These are phyloP conservation scores for Orussus abietinus DNA, from an alignment of 1,140 invertebrate species.

Conservation along the genomic window DNA sequence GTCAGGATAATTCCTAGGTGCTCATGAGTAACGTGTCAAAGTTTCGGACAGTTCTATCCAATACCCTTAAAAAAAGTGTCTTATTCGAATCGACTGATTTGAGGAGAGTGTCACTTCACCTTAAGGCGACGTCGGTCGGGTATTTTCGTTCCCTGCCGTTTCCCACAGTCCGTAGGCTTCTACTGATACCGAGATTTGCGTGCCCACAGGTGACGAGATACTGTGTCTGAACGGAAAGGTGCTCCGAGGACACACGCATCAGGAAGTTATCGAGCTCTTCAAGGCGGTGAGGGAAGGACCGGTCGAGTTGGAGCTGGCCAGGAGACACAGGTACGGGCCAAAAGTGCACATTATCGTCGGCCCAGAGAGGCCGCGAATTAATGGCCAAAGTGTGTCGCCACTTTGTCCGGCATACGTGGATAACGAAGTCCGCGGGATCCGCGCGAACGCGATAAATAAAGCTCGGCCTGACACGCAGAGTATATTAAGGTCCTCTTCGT, in stretches of 20 bases:
- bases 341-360: not conserved
- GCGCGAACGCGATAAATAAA: not conserved
- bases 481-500: too few relatives aligned
- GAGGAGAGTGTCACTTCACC: too few relatives aligned
- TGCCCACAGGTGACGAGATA: slow-evolving; percentile 72
- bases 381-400: not conserved
- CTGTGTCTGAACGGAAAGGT: slow-evolving; percentile 69
- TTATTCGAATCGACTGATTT: too few relatives aligned
- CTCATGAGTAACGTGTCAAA: too few relatives aligned
- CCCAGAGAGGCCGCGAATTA: not conserved
- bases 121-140: too few relatives aligned
- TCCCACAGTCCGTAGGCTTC: too few relatives aligned
- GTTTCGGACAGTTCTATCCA: too few relatives aligned
- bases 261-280: slow-evolving; percentile 74
- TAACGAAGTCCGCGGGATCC: not conserved
- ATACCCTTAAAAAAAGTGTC: too few relatives aligned
- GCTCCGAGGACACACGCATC: slow-evolving; percentile 69
- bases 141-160: too few relatives aligned
- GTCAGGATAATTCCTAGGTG: too few relatives aligned
- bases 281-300: slow-evolving; percentile 71
- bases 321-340: slow-evolving; percentile 55
- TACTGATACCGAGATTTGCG: too few relatives aligned
- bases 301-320: slow-evolving; percentile 64
- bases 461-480: too few relatives aligned
- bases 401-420: not conserved